phyloP scores from a whole-genome alignment of 2,888 invertebrate species.

The Colletes collaris region DNA sequence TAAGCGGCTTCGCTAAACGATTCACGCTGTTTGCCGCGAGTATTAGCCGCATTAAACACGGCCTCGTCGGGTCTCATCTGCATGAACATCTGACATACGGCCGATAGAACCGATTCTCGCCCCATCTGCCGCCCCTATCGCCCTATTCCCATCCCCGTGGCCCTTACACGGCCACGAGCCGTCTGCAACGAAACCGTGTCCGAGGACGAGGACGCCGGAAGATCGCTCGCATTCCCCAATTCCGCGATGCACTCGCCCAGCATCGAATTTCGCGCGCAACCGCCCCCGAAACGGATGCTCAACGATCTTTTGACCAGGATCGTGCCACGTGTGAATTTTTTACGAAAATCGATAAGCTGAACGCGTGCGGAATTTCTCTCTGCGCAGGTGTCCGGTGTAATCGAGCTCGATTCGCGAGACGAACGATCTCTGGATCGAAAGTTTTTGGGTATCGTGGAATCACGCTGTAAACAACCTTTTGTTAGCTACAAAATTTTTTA shows the following conservation, averaged over 20 bases:
- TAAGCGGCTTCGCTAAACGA: slow-evolving; percentile 55
- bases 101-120: slow-evolving; percentile 68
- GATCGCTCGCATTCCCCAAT: slow-evolving; percentile 51
- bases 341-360: not conserved
- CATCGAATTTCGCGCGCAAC: slow-evolving; percentile 45
- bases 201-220: slow-evolving; percentile 35
- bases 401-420: too few relatives aligned
- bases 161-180: slow-evolving; percentile 24
- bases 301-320: slow-evolving; percentile 8
- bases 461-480: too few relatives aligned
- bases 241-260: slow-evolving; percentile 31
- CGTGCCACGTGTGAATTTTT: slow-evolving; percentile 27
- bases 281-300: slow-evolving; percentile 10
- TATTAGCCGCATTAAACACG: slow-evolving; percentile 74
- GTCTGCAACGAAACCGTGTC: slow-evolving; percentile 37
- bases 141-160: slow-evolving; percentile 44
- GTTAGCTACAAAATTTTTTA: too few relatives aligned
- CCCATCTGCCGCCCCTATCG: slow-evolving; percentile 75
- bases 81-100: slow-evolving; percentile 80
- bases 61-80: slow-evolving; percentile 71
- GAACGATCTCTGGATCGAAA: too few relatives aligned
- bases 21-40: slow-evolving; percentile 69
- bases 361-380: too few relatives aligned
- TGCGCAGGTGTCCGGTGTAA: too few relatives aligned
- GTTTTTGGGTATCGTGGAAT: too few relatives aligned